phyloP scores from a whole-genome alignment of 2,888 invertebrate species.

The Parnassius orleans region DNA sequence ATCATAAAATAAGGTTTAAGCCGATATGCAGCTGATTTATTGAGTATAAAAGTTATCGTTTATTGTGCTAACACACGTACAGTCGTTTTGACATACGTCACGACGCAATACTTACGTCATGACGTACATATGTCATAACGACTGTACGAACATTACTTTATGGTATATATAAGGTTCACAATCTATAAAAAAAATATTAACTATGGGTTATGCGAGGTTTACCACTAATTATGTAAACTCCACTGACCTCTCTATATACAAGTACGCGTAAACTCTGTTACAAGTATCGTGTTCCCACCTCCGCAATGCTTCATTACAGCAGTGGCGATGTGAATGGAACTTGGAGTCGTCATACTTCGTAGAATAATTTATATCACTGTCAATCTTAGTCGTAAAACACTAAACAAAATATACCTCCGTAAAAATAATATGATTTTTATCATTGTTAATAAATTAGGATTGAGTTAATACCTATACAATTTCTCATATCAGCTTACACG shows the following conservation, averaged over 20 bases:
- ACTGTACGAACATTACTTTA: too few species aligned
- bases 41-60: conserved; percentile 37
- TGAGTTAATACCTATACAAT: conserved; percentile 22
- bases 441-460: conserved; percentile 26
- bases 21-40: conserved; percentile 46
- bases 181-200: background rate
- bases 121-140: too few species aligned
- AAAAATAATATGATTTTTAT: conserved; percentile 24
- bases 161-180: too few species aligned
- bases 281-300: conserved; percentile 44
- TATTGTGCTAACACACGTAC: conserved; percentile 9
- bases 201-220: conserved; percentile 36
- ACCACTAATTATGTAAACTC: conserved; percentile 61
- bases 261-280: too few species aligned
- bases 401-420: conserved; percentile 20
- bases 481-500: conserved; percentile 26
- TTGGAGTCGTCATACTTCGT: conserved; percentile 36
- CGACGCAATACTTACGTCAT: too few species aligned
- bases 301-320: conserved; percentile 50
- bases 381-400: conserved; percentile 18
- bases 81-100: too few species aligned
- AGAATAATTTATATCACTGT: conserved; percentile 33
- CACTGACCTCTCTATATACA: too few species aligned
- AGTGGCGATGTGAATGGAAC: conserved; percentile 37
- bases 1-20: too few species aligned